Evolutionary conservation across 2,888 invertebrate genomes (phyloP), one percentile per base, ranked within the genome.

Genomic region (Anoplius nigerrimus): DNA sequence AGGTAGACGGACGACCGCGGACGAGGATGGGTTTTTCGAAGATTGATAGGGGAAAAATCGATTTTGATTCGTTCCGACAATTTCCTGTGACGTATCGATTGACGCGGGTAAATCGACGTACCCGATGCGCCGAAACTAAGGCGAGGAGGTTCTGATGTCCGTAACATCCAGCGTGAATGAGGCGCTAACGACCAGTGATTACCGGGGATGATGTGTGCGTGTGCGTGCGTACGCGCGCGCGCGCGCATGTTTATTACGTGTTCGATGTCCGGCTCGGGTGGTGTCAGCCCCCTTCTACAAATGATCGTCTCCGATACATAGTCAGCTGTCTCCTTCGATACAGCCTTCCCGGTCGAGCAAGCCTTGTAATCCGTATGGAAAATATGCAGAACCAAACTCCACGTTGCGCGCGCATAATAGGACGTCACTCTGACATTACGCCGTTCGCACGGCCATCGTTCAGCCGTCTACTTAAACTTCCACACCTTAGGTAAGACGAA

Each of bases 101-200:
- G 62, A 54, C 57, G 55, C 62, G 13, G 55, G 59, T 20, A 34
- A 63, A 61, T 68, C 68, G 68, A 56, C 57, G 53, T 34, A 34
- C 34, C 2, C 34, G 34, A 34, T 18, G 46, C 54, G 43, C 34
- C 57, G 62, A 55, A 78, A 75, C 69, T 73, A 63, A 73, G 70
- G 73, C 78, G 70, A 66, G n/a, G 63, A 59, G 72, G 5, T 16
- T 66, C 63, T 73, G 75, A 73, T 72, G 77, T 74, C 68, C 67
- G 71, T 63, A 72, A 76, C 72, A 75, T 82, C 75, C 68, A 70
- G 71, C 73, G 74, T 86, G 84, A 86, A 85, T 83, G 82, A 83
- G 81, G 82, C 81, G 82, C 84, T 87, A 87, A 87, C 87, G 87
- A 87, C 75, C 79, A 74, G 74, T 79, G 83, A 86, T 84, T 84